phyloP scores from a whole-genome alignment of 1,140 invertebrate genomes.

The Pseudomyrmex cubaensis region DNA sequence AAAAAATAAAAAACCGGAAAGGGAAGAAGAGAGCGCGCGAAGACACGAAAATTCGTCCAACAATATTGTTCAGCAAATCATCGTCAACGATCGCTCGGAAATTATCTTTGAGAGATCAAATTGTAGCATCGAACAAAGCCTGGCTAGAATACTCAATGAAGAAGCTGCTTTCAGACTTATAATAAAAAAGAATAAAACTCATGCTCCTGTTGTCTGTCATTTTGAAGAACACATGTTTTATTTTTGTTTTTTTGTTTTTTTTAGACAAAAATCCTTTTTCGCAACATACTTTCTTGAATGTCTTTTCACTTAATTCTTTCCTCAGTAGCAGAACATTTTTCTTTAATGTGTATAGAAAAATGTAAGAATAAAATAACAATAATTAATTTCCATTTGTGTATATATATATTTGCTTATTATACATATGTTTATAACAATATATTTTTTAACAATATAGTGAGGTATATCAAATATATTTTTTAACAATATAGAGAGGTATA shows the following conservation, averaged over 20 bases:
- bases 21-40: neutral
- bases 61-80: slow-evolving; percentile 43
- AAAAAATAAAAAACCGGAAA: neutral
- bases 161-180: slow-evolving; percentile 77
- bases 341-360: too few species aligned
- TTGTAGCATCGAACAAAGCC: slow-evolving; percentile 76
- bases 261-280: too few species aligned
- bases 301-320: too few species aligned
- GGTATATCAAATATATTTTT: too few species aligned
- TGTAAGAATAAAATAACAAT: too few species aligned
- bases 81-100: slow-evolving; percentile 69
- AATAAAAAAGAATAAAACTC: slow-evolving; percentile 72
- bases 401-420: too few species aligned
- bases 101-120: slow-evolving; percentile 71
- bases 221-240: slow-evolving; percentile 9
- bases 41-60: slow-evolving; percentile 50
- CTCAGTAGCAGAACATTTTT: too few species aligned
- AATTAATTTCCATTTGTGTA: too few species aligned
- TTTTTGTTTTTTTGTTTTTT: neutral
- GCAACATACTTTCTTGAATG: too few species aligned
- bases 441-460: too few species aligned
- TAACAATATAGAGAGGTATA: too few species aligned
- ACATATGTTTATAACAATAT: too few species aligned
- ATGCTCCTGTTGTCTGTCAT: slow-evolving; percentile 3
- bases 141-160: slow-evolving; percentile 76